Evolutionary conservation across 2,113 vertebrate genomes (phyloP).

Genomic region (Takifugu bimaculatus): DNA sequence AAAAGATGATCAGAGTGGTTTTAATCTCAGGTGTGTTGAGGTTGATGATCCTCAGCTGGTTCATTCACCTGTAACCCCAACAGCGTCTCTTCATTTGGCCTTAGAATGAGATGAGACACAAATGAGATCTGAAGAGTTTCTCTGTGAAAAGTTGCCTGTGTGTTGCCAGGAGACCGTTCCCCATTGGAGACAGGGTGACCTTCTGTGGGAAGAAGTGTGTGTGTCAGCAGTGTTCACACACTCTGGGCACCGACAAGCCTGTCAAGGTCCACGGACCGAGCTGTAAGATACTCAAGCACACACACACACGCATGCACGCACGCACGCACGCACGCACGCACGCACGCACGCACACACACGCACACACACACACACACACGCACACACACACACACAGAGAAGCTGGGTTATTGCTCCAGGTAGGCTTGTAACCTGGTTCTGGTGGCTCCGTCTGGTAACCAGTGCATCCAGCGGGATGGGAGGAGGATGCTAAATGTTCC

Average conservation of each 20-base stretch:
- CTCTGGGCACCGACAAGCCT: conserved; percentile 84
- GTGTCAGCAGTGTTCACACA: conserved; percentile 91
- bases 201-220: conserved; percentile 97
- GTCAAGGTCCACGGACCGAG: conserved; percentile 95
- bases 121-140: not conserved
- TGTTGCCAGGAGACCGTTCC: conserved; percentile 86
- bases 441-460: conserved; percentile 49
- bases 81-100: too few relatives aligned
- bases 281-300: conserved; percentile 78
- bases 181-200: conserved; percentile 95
- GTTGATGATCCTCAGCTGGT: too few relatives aligned
- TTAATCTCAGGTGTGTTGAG: too few relatives aligned
- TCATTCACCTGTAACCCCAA: too few relatives aligned
- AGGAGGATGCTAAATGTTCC: conserved; percentile 8
- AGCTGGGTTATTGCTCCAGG: conserved; percentile 42
- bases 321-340: conserved; percentile 11
- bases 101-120: too few relatives aligned
- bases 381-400: conserved; percentile 3
- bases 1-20: too few relatives aligned
- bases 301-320: conserved; percentile 7
- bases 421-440: conserved; percentile 34
- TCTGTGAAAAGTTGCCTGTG: conserved; percentile 9
- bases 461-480: conserved; percentile 5
- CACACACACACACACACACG: conserved; percentile 3
- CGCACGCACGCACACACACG: conserved; percentile 10